Evolutionary conservation across 2,888 invertebrate genomes (phyloP).

Genomic region (Drosophila vallismaia): DNA sequence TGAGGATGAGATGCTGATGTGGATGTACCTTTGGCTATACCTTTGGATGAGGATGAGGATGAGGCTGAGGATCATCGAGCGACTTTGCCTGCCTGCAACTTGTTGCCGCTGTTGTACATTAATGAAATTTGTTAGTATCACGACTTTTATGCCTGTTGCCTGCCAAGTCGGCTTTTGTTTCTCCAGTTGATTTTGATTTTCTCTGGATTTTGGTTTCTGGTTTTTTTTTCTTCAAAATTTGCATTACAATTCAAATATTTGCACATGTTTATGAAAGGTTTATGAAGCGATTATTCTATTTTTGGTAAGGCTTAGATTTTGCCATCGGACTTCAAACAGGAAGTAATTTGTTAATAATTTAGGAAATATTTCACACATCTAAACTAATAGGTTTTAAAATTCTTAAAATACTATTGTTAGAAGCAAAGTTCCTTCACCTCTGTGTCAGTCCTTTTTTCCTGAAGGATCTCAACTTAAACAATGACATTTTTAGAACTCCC

Average conservation of each 20-base stretch:
- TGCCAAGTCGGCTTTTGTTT: constrained; percentile 68
- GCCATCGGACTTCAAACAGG: background rate
- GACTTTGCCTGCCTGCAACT: constrained; percentile 64
- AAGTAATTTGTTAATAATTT: background rate
- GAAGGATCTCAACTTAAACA: constrained; percentile 14
- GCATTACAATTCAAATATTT: constrained; percentile 72
- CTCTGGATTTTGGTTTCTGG: constrained; percentile 6
- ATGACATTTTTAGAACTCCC: constrained; percentile 23
- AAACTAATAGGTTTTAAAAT: no score
- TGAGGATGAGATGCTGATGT: constrained; percentile 18
- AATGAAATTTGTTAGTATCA: constrained; percentile 82
- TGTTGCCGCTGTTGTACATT: constrained; percentile 80
- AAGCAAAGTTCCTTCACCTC: constrained; percentile 24
- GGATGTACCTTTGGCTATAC: constrained; percentile 6
- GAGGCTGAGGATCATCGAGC: constrained; percentile 36
- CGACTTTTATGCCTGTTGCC: constrained; percentile 79
- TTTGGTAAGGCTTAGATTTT: constrained; percentile 17
- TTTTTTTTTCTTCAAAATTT: constrained; percentile 24
- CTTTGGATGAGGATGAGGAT: constrained; percentile 3
- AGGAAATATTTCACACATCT: no score
- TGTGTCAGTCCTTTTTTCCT: constrained; percentile 14
- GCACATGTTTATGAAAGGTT: constrained; percentile 41
- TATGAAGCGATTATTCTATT: constrained; percentile 38
- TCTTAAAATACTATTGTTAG: background rate
- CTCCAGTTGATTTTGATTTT: constrained; percentile 45